Evolutionary conservation across 1,140 invertebrate genomes (phyloP).

Genomic region (Pseudobourletiella spinata): DNA sequence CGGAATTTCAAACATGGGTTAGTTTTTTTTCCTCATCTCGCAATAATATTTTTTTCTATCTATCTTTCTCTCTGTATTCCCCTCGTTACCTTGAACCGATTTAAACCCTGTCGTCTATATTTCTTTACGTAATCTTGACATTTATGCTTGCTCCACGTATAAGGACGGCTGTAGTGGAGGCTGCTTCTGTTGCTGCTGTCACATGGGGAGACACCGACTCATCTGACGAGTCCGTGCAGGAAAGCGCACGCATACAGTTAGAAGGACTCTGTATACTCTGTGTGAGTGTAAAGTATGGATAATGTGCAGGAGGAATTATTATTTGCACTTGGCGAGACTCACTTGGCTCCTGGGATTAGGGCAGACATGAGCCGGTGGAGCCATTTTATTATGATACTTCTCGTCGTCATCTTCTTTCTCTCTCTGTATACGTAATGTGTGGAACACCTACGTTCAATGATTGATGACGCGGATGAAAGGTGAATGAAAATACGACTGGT

Average conservation of each 20-base stretch:
- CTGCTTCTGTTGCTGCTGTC: background rate
- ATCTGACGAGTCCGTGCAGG: background rate
- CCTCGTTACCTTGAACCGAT: constrained; percentile 4
- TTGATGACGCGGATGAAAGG: background rate
- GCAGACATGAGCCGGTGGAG: background rate
- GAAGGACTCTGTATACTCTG: too few relatives aligned
- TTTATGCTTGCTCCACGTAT: too few relatives aligned
- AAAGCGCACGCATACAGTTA: background rate
- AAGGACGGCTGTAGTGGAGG: background rate
- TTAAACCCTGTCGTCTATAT: background rate
- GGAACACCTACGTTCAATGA: background rate
- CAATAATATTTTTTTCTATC: background rate
- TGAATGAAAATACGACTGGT: background rate
- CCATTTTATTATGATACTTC: background rate
- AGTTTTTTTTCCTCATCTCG: background rate
- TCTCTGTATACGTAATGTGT: background rate
- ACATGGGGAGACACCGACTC: background rate
- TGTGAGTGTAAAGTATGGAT: background rate
- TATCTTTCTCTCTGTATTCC: background rate
- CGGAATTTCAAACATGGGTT: background rate
- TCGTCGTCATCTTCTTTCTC: background rate
- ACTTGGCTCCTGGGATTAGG: background rate
- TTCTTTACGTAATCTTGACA: too few relatives aligned
- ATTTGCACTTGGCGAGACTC: too few relatives aligned
- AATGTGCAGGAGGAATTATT: background rate